Evolutionary conservation across 2,888 invertebrate genomes (phyloP).

Genomic region (Brachyopa scutellaris): DNA sequence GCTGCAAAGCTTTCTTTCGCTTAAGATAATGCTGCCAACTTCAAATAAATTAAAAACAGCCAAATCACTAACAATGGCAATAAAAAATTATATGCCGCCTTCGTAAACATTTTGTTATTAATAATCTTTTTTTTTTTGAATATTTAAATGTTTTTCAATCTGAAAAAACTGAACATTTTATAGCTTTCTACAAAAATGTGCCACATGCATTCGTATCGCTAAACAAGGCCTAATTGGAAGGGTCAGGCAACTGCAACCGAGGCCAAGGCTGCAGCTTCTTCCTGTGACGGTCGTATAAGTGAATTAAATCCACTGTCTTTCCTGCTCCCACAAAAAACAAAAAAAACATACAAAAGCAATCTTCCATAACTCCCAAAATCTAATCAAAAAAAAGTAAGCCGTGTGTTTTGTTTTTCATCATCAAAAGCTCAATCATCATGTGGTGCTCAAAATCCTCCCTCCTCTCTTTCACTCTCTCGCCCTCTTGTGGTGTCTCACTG

Average conservation of each 20-base stretch:
- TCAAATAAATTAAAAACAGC: too few relatives aligned
- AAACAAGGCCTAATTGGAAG: conserved; percentile 63
- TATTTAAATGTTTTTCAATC: conserved; percentile 25
- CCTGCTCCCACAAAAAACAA: conserved; percentile 35
- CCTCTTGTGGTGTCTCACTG: neutral
- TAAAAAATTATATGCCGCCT: conserved; percentile 5
- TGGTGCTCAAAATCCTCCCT: conserved; percentile 22
- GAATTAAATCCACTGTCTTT: conserved; percentile 42
- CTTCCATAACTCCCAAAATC: conserved; percentile 41
- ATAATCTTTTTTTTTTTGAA: conserved; percentile 29
- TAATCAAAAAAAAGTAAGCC: conserved; percentile 61
- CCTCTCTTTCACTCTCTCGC: conserved; percentile 8
- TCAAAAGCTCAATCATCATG: conserved; percentile 37
- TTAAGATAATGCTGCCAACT: neutral
- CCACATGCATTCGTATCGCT: conserved; percentile 61
- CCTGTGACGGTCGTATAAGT: conserved; percentile 68
- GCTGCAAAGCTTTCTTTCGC: neutral
- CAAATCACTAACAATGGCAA: conserved; percentile 13
- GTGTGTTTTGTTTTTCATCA: conserved; percentile 52
- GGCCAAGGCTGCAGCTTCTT: conserved; percentile 61
- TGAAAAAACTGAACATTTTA: conserved; percentile 41
- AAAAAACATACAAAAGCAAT: conserved; percentile 7
- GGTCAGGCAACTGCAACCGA: conserved; percentile 64
- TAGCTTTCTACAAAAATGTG: conserved; percentile 71
- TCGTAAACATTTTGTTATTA: conserved; percentile 58